Evolutionary conservation across 2,888 invertebrate genomes (phyloP).

Genomic region (Callosobruchus maculatus): DNA sequence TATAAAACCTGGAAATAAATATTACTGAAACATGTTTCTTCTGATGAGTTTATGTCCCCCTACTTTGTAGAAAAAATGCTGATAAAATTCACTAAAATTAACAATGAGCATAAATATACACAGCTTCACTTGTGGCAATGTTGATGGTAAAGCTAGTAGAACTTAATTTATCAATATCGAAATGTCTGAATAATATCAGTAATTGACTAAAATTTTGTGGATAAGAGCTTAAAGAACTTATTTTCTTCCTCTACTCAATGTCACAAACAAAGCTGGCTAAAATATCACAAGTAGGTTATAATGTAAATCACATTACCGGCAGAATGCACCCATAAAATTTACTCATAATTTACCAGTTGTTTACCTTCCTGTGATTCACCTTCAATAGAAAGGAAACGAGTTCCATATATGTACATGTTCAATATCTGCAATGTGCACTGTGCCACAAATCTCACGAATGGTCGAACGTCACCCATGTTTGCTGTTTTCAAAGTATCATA

Average conservation of each 20-base stretch:
- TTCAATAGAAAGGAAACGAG: constrained; percentile 31
- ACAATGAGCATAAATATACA: background rate
- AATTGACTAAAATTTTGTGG: too few relatives aligned
- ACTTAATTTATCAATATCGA: too few relatives aligned
- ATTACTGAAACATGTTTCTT: background rate
- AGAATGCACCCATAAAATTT: background rate
- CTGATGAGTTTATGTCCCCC: background rate
- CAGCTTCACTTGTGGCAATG: background rate
- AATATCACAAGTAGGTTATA: background rate
- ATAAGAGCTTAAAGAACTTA: too few relatives aligned
- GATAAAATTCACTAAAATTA: background rate
- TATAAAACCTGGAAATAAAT: background rate
- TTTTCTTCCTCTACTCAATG: too few relatives aligned
- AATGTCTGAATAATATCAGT: too few relatives aligned
- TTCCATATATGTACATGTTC: constrained; percentile 40
- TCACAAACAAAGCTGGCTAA: background rate
- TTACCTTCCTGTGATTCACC: constrained; percentile 21
- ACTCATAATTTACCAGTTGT: constrained; percentile 13
- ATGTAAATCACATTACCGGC: background rate
- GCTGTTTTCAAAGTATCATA: constrained; percentile 88
- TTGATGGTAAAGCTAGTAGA: background rate
- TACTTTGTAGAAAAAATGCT: background rate
- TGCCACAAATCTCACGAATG: constrained; percentile 94
- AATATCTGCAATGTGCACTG: constrained; percentile 64
- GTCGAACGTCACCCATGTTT: constrained; percentile 91